phyloP scores from a whole-genome alignment of 2,113 vertebrate species.

The Daubentonia madagascariensis region DNA sequence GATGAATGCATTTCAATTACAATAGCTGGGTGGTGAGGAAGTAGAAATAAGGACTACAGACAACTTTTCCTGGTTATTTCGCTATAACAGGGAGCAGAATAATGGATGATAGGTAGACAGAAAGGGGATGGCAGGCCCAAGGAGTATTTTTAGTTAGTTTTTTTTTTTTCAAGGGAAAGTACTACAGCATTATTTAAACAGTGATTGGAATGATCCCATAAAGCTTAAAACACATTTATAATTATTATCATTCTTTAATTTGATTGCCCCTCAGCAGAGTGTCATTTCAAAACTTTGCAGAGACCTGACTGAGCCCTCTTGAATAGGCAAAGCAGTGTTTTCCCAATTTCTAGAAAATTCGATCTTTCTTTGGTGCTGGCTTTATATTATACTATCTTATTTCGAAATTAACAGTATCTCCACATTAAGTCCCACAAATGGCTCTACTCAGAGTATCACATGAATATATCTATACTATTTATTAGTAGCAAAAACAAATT shows the following conservation, averaged over 20 bases:
- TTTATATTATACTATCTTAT: background rate
- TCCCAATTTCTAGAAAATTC: background rate
- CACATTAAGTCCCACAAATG: background rate
- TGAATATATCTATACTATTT: background rate
- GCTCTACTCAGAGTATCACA: background rate
- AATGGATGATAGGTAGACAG: background rate
- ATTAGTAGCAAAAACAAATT: slow-evolving; percentile 26
- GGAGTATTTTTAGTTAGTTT: background rate
- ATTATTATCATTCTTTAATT: background rate
- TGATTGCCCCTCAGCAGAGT: background rate
- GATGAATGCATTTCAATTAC: background rate
- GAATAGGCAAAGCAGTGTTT: background rate
- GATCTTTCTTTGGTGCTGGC: background rate
- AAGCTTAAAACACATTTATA: slow-evolving; percentile 20
- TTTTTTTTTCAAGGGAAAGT: slow-evolving; percentile 36
- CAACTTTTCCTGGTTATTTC: background rate
- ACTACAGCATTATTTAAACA: background rate
- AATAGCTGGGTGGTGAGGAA: background rate
- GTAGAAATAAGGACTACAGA: background rate
- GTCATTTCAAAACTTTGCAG: background rate
- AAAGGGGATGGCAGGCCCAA: background rate
- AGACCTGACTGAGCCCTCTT: background rate
- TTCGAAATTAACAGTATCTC: background rate
- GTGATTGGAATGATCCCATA: background rate
- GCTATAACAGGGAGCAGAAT: background rate